Conservation (phyloP, 2,888 invertebrate genomes). For the Drosophila setosimentum region DNA sequence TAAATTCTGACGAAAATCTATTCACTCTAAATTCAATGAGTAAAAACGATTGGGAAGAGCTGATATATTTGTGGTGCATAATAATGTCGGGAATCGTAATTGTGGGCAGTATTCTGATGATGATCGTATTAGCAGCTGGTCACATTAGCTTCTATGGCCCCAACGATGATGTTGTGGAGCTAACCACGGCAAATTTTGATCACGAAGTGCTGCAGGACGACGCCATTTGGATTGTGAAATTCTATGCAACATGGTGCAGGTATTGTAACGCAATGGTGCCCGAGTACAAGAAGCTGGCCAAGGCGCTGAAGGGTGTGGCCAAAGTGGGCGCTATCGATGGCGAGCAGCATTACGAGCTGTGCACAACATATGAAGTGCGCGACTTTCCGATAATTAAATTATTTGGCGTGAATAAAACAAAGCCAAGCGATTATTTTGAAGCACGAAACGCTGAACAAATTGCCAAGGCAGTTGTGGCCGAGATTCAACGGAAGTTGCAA, state of each 20-base stretch:
- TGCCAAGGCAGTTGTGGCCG: background rate
- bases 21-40: background rate
- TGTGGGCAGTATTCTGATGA: background rate
- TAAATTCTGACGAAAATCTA: background rate
- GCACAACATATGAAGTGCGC: background rate
- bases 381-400: constrained; percentile 22
- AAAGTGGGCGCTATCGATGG: constrained; percentile 21
- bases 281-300: constrained; percentile 21
- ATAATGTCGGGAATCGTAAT: background rate
- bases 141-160: constrained; percentile 1
- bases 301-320: constrained; percentile 15
- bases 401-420: constrained; percentile 10
- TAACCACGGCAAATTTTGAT: background rate
- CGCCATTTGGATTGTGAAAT: constrained; percentile 23
- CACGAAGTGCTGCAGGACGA: constrained; percentile 19
- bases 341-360: background rate
- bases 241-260: constrained; percentile 29
- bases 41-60: background rate
- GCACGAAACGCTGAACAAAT: background rate
- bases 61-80: background rate
- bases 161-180: constrained; percentile 16
- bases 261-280: constrained; percentile 10
- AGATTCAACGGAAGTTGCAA: constrained; percentile 1
- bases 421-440: background rate
- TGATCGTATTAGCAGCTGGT: background rate